A percentile compares a stretch with the other conserved stretches of the same genome.
Evolutionary conservation across 2,113 vertebrate species (phyloP).

Genomic region (Onychostruthus taczanowskii): DNA sequence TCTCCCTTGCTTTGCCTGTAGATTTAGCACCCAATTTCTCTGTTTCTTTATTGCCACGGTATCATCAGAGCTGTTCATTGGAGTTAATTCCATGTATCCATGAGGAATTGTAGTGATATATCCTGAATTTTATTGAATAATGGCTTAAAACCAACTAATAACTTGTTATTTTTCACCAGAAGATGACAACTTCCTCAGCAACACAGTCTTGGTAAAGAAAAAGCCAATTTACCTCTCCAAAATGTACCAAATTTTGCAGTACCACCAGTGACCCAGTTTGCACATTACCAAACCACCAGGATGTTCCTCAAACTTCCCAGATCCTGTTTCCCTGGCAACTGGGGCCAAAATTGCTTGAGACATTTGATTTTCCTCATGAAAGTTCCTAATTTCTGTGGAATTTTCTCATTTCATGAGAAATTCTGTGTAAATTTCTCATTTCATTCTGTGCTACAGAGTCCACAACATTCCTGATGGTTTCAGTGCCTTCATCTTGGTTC

Average conservation of each 20-base stretch:
- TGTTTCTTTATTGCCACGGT: not conserved
- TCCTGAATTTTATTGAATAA: not conserved
- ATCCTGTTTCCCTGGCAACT: not conserved
- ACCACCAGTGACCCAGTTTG: not conserved
- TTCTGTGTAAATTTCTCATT: not conserved
- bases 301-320: not conserved
- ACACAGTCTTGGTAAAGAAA: not conserved
- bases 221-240: not conserved
- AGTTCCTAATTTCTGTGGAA: not conserved
- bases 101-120: not conserved
- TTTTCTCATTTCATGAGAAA: not conserved
- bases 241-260: not conserved
- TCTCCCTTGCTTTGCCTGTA: not conserved
- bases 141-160: not conserved
- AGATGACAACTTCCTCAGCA: not conserved
- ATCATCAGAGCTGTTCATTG: not conserved
- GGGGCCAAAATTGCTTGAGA: not conserved
- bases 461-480: not conserved
- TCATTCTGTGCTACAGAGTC: not conserved
- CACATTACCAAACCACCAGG: not conserved
- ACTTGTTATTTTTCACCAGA: not conserved
- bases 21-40: not conserved
- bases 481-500: not conserved
- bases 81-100: not conserved
- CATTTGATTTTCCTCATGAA: constrained; percentile 8